These are phyloP conservation scores for Rhopalosiphum maidis DNA, from an alignment of 1,140 invertebrate species.

Conservation along the genomic window DNA sequence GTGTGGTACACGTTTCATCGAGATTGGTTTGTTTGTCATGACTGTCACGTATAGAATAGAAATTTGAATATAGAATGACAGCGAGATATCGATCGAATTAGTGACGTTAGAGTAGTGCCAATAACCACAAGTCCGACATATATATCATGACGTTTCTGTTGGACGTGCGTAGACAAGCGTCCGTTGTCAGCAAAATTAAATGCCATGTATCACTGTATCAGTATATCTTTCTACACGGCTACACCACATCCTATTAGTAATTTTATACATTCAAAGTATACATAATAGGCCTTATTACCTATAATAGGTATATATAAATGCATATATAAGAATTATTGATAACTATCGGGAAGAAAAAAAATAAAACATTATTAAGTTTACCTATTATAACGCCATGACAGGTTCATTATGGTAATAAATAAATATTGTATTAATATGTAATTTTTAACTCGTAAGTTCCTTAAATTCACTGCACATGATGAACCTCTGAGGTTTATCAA, in stretches of 20 bases:
- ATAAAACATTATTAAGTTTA: too few species aligned
- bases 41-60: neutral
- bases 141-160: neutral
- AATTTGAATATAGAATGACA: neutral
- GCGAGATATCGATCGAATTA: neutral
- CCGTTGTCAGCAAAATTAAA: too few species aligned
- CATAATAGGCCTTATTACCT: neutral
- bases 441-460: neutral
- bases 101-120: neutral
- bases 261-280: neutral
- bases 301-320: neutral
- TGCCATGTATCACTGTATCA: too few species aligned
- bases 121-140: neutral
- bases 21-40: too few species aligned
- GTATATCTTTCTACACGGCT: too few species aligned
- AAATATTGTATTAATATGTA: neutral
- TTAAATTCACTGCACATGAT: neutral
- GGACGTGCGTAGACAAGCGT: neutral
- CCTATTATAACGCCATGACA: neutral
- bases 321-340: neutral
- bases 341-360: neutral
- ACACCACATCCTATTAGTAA: neutral
- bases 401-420: neutral
- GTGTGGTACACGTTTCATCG: too few species aligned
- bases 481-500: too few species aligned